Percentiles rank a stretch among this genome's conserved stretches.
These are phyloP conservation scores for Montipora cactus DNA, from an alignment of 64 coral and sea anemone species.

Conservation along the genomic window DNA sequence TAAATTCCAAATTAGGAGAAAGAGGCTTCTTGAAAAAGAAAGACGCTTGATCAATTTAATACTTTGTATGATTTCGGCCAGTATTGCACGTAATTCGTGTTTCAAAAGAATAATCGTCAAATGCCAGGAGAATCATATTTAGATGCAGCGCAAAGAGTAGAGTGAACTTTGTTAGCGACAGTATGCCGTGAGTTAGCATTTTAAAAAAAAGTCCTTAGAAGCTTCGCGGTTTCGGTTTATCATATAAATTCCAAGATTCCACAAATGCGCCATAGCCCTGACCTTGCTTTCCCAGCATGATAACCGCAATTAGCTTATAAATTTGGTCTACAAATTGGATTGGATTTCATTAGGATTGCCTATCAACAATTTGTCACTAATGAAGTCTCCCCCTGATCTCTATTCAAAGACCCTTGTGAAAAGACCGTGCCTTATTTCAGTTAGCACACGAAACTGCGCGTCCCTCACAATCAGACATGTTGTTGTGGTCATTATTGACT, in stretches of 20 bases:
- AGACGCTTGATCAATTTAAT: background rate
- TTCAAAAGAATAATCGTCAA: no score
- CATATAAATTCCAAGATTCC: background rate
- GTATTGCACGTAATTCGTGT: background rate
- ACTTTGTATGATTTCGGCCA: background rate
- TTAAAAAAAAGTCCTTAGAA: no score
- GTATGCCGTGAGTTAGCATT: no score
- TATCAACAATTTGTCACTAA: no score
- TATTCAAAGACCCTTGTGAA: background rate
- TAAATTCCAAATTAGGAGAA: background rate
- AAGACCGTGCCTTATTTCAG: background rate
- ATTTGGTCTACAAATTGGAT: conserved; percentile 3
- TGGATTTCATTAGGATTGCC: background rate
- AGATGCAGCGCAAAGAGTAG: no score
- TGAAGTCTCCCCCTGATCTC: no score
- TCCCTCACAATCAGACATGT: no score
- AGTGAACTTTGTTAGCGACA: no score
- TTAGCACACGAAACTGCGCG: no score
- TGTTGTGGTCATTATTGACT: no score
- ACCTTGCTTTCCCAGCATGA: background rate
- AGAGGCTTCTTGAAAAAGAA: background rate
- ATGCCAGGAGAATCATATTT: no score
- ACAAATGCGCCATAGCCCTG: background rate
- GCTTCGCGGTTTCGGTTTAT: background rate
- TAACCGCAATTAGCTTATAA: background rate